A percentile compares a stretch with the other conserved stretches of the same genome.
phyloP scores from a whole-genome alignment of 1,140 invertebrate genomes.

The Ips nitidus region DNA sequence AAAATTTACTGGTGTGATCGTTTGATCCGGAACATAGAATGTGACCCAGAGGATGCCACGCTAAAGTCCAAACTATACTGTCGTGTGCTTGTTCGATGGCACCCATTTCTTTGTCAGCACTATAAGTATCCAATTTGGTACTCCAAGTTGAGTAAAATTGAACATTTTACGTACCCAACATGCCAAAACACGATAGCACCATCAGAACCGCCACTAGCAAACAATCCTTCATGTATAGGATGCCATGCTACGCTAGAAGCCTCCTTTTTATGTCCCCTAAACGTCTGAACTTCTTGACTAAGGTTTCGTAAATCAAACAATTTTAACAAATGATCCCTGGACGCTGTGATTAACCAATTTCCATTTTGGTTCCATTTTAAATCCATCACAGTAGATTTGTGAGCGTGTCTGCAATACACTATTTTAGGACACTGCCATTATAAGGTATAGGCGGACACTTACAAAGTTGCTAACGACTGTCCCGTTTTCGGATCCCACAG shows the following conservation, averaged over 20 bases:
- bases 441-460: conserved; percentile 48
- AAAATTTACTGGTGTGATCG: conserved; percentile 98
- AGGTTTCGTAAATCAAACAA: conserved; percentile 97
- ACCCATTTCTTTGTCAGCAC: conserved; percentile 96
- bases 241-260: conserved; percentile 98
- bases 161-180: conserved; percentile 72
- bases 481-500: conserved; percentile 98
- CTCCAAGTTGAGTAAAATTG: neutral
- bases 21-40: conserved; percentile 98
- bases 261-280: conserved; percentile 98
- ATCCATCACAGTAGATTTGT: conserved; percentile 99
- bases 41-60: conserved; percentile 99
- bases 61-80: conserved; percentile 97
- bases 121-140: conserved; percentile 48
- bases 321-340: conserved; percentile 96
- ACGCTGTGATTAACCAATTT: conserved; percentile 99
- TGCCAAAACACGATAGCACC: conserved; percentile 98
- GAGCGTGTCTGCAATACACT: conserved; percentile 81
- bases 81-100: conserved; percentile 98
- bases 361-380: conserved; percentile 99
- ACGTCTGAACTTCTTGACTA: conserved; percentile 90
- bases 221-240: conserved; percentile 93
- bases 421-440: neutral
- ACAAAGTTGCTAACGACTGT: conserved; percentile 79
- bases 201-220: conserved; percentile 96